Conservation (phyloP, 2,888 invertebrate genomes). For the Chrysodeixis includens region DNA sequence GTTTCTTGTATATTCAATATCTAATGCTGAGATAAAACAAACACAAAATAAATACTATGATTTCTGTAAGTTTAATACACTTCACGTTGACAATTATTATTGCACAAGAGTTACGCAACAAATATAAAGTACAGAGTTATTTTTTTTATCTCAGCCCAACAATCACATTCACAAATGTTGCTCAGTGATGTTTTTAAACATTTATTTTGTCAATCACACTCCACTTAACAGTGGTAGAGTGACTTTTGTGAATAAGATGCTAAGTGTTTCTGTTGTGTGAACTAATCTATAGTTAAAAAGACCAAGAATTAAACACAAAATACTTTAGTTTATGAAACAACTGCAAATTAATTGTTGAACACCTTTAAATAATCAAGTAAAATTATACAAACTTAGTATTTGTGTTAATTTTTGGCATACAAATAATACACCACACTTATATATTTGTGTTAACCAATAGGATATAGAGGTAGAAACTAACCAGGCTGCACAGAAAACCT, state of each 20-base stretch:
- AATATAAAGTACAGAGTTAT: not conserved
- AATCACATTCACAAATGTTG: no score
- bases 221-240: no score
- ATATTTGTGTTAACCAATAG: constrained; percentile 78
- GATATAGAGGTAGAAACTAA: constrained; percentile 74
- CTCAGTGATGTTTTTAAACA: no score
- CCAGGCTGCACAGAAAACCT: constrained; percentile 64
- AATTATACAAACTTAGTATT: not conserved
- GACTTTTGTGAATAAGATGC: not conserved
- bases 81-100: not conserved
- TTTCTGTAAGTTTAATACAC: no score
- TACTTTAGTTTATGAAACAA: not conserved
- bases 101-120: not conserved
- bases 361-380: no score
- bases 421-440: constrained; percentile 53
- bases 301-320: not conserved
- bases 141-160: not conserved
- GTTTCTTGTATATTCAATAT: not conserved
- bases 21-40: not conserved
- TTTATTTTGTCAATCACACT: no score
- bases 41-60: not conserved
- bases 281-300: not conserved
- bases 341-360: no score
- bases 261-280: not conserved
- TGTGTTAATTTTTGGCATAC: constrained; percentile 22